These are phyloP conservation scores for Nematostella vectensis DNA, from an alignment of 92 coral and sea anemone genomes.

Conservation along the genomic window DNA sequence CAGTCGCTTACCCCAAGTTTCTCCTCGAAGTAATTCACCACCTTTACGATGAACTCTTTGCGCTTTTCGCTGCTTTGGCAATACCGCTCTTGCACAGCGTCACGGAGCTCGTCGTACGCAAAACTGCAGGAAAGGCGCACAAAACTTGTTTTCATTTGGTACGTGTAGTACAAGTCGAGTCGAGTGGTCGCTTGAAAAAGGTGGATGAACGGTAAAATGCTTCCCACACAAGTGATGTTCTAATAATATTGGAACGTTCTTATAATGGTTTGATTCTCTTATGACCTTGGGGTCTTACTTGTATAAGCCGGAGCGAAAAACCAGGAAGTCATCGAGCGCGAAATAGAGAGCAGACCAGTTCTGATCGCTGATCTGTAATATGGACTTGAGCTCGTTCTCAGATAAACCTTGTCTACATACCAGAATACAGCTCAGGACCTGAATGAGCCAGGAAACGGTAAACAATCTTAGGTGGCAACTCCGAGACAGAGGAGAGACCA, in stretches of 20 bases:
- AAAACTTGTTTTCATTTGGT: no score
- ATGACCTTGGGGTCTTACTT: slow-evolving; percentile 62
- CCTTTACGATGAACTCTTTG: slow-evolving; percentile 32
- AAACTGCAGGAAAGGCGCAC: slow-evolving; percentile 49
- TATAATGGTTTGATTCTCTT: no score
- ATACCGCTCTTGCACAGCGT: slow-evolving; percentile 60
- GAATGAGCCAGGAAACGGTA: not conserved
- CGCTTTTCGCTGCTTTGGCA: slow-evolving; percentile 34
- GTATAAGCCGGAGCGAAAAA: slow-evolving; percentile 70
- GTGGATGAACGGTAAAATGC: no score
- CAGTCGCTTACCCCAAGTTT: slow-evolving; percentile 50
- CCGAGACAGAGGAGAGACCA: no score
- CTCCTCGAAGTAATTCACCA: slow-evolving; percentile 53
- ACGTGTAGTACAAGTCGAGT: no score
- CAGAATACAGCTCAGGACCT: slow-evolving; percentile 75
- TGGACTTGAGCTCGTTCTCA: slow-evolving; percentile 62
- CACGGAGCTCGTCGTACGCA: slow-evolving; percentile 60
- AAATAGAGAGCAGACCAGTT: slow-evolving; percentile 82
- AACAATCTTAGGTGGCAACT: no score
- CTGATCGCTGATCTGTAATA: slow-evolving; percentile 55
- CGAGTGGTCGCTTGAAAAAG: no score
- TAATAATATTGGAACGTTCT: no score
- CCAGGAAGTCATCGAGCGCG: slow-evolving; percentile 74
- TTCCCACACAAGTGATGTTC: no score
- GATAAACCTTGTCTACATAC: slow-evolving; percentile 80